Conservation (phyloP, 2,888 invertebrate species). For the Lasiommata megera region DNA sequence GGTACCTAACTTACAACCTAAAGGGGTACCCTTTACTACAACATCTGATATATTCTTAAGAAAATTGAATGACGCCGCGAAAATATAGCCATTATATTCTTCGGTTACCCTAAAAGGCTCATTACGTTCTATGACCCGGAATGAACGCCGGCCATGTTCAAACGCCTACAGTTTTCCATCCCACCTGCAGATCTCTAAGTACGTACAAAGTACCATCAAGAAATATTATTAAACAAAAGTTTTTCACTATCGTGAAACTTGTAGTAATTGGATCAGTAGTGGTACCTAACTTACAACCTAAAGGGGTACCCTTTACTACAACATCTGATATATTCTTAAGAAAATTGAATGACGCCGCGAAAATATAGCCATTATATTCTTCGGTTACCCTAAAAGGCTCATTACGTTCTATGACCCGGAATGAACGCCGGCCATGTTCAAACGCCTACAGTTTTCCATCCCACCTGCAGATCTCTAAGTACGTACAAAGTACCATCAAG, state of each 20-base stretch:
- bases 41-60: no score
- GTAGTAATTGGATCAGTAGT: no score
- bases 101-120: not conserved
- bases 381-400: not conserved
- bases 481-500: constrained; percentile 16
- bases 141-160: not conserved
- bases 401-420: constrained; percentile 1
- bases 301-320: no score
- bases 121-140: constrained; percentile 1
- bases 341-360: not conserved
- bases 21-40: no score
- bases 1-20: no score
- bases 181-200: constrained; percentile 4
- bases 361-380: not conserved
- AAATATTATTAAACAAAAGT: no score
- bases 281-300: no score
- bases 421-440: not conserved
- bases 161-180: not conserved
- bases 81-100: not conserved
- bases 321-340: no score
- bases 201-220: constrained; percentile 12
- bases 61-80: not conserved
- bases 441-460: not conserved
- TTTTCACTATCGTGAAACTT: no score
- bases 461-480: constrained; percentile 4